A percentile compares a stretch with the other conserved stretches of the same genome.
Conservation (phyloP, 1,140 invertebrate genomes). For the Trichoplusia ni region DNA sequence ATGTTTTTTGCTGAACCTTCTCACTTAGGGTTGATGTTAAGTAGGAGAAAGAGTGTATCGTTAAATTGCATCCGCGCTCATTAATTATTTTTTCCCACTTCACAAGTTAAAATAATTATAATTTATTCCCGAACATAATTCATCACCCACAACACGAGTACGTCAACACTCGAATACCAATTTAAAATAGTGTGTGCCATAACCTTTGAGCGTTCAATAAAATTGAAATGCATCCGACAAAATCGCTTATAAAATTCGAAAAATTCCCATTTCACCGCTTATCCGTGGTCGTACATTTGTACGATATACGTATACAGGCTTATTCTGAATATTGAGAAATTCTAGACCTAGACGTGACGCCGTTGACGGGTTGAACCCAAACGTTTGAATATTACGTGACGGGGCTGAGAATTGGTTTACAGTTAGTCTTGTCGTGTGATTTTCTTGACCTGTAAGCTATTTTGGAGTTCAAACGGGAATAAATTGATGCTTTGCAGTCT, state of each 20-base stretch:
- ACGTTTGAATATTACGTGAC: slow-evolving; percentile 24
- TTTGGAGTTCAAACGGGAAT: no score
- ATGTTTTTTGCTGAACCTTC: no score
- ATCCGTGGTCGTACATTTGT: slow-evolving; percentile 37
- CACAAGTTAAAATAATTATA: background rate
- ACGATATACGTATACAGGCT: background rate
- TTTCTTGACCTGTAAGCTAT: background rate
- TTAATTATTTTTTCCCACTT: no score
- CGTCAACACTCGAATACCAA: no score
- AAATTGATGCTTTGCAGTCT: no score
- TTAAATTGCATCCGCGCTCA: no score
- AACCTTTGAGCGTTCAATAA: slow-evolving; percentile 25
- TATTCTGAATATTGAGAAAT: slow-evolving; percentile 44
- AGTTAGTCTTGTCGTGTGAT: background rate
- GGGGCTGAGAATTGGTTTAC: background rate
- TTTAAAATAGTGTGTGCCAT: slow-evolving; percentile 21
- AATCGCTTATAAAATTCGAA: slow-evolving; percentile 34
- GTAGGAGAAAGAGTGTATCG: no score
- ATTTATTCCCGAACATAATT: background rate
- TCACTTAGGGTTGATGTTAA: no score
- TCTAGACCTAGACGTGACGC: slow-evolving; percentile 44
- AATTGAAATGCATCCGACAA: slow-evolving; percentile 33
- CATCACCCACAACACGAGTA: background rate
- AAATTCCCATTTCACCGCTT: slow-evolving; percentile 30
- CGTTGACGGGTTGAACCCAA: slow-evolving; percentile 6